A percentile compares a stretch with the other conserved stretches of the same genome.
phyloP scores from a whole-genome alignment of 2,888 invertebrate species.

The Hyposoter dolosus region DNA sequence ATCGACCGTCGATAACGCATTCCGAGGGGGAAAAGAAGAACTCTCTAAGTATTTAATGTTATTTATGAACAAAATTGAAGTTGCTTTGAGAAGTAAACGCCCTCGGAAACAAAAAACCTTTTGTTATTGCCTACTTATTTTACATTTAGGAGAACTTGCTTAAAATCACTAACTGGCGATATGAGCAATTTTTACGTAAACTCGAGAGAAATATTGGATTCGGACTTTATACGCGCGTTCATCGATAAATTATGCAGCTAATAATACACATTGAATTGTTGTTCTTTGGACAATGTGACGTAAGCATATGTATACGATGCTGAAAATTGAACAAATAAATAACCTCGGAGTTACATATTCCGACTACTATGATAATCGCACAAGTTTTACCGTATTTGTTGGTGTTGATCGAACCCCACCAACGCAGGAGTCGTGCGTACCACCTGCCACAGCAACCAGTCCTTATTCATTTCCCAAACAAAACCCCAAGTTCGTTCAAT shows the following conservation, averaged over 20 bases:
- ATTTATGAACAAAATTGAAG: too few relatives aligned
- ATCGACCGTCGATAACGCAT: neutral
- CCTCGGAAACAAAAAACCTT: too few relatives aligned
- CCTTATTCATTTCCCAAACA: constrained; percentile 64
- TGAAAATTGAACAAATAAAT: neutral
- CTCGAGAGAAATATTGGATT: too few relatives aligned
- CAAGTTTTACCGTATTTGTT: neutral
- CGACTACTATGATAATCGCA: neutral
- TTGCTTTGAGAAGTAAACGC: too few relatives aligned
- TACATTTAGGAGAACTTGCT: neutral
- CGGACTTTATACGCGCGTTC: too few relatives aligned
- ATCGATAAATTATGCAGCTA: neutral
- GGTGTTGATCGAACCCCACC: constrained; percentile 15
- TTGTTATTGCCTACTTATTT: neutral
- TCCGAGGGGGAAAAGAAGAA: neutral
- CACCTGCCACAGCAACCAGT: constrained; percentile 83
- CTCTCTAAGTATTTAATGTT: neutral
- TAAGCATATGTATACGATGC: neutral
- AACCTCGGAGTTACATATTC: neutral
- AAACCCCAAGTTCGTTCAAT: constrained; percentile 47
- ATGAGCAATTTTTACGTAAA: too few relatives aligned
- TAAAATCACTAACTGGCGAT: too few relatives aligned
- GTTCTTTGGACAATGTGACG: neutral
- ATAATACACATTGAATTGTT: neutral
- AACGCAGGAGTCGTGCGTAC: constrained; percentile 53